Percentiles rank a stretch among this genome's conserved stretches.
phyloP scores from a whole-genome alignment of 37 sponge, comb jelly and placozoan genomes.

The Tethya wilhelma region DNA sequence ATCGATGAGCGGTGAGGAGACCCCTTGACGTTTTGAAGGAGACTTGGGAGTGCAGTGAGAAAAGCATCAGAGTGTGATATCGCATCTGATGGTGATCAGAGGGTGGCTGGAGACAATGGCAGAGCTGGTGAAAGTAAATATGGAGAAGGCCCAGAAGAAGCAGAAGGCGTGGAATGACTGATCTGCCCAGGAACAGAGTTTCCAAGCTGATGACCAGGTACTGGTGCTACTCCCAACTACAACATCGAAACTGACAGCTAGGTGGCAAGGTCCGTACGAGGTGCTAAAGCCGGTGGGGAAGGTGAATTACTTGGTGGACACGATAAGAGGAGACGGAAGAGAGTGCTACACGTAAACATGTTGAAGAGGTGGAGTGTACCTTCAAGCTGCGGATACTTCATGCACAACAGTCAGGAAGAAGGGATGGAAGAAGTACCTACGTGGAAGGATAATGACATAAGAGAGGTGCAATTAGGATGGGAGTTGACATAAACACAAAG shows the following conservation, averaged over 20 bases:
- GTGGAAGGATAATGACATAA: too few relatives aligned
- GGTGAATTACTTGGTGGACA: conserved; percentile 45
- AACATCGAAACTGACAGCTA: conserved; percentile 18
- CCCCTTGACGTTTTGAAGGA: conserved; percentile 60
- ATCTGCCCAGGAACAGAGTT: neutral
- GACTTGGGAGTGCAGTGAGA: conserved; percentile 17
- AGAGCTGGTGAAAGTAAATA: conserved; percentile 13
- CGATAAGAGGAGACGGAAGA: conserved; percentile 34
- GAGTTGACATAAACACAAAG: neutral
- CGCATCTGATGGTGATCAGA: conserved; percentile 18
- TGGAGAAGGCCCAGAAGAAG: conserved; percentile 22
- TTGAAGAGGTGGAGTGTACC: conserved; percentile 18
- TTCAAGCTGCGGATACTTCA: neutral
- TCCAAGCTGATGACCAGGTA: conserved; percentile 25
- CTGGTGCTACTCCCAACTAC: conserved; percentile 38
- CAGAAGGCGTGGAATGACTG: conserved; percentile 43
- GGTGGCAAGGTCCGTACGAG: conserved; percentile 44
- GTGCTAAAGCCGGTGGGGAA: conserved; percentile 8
- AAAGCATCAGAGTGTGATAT: conserved; percentile 29
- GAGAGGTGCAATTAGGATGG: too few relatives aligned
- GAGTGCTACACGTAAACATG: conserved; percentile 48
- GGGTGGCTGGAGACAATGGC: conserved; percentile 22
- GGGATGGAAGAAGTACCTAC: too few relatives aligned
- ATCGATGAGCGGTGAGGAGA: conserved; percentile 44
- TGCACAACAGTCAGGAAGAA: neutral